phyloP scores from a whole-genome alignment of 2,113 vertebrate genomes.

The Falco punctatus region DNA sequence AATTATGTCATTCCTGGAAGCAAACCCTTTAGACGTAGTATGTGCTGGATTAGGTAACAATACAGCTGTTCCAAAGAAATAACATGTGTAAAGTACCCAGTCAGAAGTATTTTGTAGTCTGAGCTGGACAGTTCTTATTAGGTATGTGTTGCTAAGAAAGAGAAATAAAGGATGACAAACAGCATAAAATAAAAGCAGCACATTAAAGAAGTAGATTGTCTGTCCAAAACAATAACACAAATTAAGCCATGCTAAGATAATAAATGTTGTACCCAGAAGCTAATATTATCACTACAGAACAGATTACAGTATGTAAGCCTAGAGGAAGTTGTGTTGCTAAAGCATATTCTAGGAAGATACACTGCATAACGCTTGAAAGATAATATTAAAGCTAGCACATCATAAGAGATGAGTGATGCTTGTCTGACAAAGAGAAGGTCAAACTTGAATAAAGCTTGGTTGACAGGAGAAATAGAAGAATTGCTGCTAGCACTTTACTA shows the following conservation, averaged over 20 bases:
- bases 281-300: background rate
- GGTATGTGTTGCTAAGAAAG: background rate
- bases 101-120: background rate
- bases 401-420: slow-evolving; percentile 37
- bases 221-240: background rate
- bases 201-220: background rate
- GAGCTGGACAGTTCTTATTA: background rate
- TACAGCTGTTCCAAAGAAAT: background rate
- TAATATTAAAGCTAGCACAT: slow-evolving; percentile 7
- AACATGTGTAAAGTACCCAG: background rate
- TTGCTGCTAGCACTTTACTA: slow-evolving; percentile 21
- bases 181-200: background rate
- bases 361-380: background rate
- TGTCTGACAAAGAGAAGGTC: slow-evolving; percentile 55
- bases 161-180: background rate
- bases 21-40: background rate
- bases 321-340: background rate
- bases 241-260: slow-evolving; percentile 19
- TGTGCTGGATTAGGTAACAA: background rate
- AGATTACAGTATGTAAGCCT: background rate
- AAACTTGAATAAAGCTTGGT: slow-evolving; percentile 37
- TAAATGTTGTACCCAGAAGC: background rate
- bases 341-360: background rate
- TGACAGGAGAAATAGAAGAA: slow-evolving; percentile 52
- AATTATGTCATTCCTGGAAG: background rate